Evolutionary conservation across 2,797 vertebrate species (phyloP).

Genomic region (Hapalemur alaotrensis): DNA sequence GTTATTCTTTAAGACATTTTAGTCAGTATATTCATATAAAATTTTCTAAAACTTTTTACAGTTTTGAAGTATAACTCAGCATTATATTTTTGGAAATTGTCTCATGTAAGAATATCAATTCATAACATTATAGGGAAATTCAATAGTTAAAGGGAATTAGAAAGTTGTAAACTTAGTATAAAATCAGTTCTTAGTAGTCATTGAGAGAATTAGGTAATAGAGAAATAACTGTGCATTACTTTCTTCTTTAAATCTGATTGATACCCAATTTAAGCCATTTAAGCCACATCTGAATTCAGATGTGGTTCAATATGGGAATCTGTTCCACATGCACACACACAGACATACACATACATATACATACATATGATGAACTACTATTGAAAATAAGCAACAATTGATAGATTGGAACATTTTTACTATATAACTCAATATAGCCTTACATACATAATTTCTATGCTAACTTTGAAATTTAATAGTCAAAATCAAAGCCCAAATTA

Average conservation of each 20-base stretch:
- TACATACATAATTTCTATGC: not conserved
- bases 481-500: constrained; percentile 27
- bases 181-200: not conserved
- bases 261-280: not conserved
- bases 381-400: not conserved
- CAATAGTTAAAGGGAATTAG: not conserved
- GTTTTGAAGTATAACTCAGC: not conserved
- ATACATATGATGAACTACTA: not conserved
- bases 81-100: not conserved
- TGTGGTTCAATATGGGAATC: not conserved
- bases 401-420: not conserved
- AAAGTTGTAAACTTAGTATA: not conserved
- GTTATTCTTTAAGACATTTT: not conserved
- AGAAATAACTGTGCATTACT: not conserved
- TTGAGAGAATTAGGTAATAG: not conserved
- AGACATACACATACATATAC: no score
- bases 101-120: not conserved
- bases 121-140: not conserved
- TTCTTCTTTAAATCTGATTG: not conserved
- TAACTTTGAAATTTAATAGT: constrained; percentile 52
- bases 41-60: not conserved
- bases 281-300: not conserved
- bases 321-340: fast-evolving
- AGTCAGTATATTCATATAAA: not conserved
- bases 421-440: not conserved